Evolutionary conservation across 2,113 vertebrate species (phyloP).

Genomic region (Vidua chalybeata): DNA sequence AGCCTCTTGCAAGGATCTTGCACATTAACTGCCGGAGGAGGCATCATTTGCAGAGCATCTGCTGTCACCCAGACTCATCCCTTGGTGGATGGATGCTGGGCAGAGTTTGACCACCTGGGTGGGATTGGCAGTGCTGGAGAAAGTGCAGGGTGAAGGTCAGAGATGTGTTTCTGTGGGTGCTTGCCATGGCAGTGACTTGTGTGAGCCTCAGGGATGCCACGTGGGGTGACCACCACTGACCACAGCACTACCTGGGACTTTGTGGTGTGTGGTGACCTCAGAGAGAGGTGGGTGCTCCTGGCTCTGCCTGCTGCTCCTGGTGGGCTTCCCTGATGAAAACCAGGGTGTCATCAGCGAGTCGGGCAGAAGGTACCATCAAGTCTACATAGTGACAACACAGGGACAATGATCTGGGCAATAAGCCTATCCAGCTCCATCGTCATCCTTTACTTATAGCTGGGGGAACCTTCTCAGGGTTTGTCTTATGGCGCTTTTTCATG

Average conservation of each 20-base stretch:
- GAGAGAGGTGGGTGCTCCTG: neutral
- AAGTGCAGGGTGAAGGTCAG: neutral
- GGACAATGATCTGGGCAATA: neutral
- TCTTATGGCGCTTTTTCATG: neutral
- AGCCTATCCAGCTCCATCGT: neutral
- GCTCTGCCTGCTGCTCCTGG: neutral
- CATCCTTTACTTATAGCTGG: neutral
- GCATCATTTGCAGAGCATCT: neutral
- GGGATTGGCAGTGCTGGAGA: neutral
- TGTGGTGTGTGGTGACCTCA: rapidly evolving
- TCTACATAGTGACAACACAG: neutral
- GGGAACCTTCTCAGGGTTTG: neutral
- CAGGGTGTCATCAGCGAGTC: neutral
- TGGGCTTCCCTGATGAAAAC: neutral
- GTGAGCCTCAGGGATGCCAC: neutral
- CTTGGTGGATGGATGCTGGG: neutral
- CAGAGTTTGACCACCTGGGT: neutral
- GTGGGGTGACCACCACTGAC: neutral
- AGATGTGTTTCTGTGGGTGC: neutral
- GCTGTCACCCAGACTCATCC: neutral
- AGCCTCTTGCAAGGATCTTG: neutral
- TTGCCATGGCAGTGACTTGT: neutral
- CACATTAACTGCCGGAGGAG: neutral
- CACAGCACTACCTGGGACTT: neutral
- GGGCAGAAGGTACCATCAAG: neutral